These are phyloP conservation scores for Pyxicephalus adspersus DNA, from an alignment of 2,113 vertebrate genomes.

Conservation along the genomic window DNA sequence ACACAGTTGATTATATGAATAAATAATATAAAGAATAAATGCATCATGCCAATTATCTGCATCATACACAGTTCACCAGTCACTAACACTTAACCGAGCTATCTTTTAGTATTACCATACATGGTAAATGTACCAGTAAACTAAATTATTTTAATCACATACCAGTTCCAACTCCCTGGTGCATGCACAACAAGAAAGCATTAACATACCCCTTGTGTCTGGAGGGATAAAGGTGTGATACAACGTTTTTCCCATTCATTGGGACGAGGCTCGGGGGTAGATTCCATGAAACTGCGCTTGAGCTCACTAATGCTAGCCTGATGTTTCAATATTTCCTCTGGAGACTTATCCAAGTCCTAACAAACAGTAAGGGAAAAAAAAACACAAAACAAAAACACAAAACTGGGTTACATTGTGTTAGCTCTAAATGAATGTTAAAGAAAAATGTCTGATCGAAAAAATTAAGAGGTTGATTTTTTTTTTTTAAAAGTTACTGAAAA, in stretches of 20 bases:
- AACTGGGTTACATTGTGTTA: conserved; percentile 54
- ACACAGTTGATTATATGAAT: too few species aligned
- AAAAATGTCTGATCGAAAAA: conserved; percentile 38
- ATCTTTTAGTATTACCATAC: too few species aligned
- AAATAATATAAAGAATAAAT: too few species aligned
- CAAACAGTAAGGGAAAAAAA: conserved; percentile 70
- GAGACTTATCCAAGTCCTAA: conserved; percentile 98
- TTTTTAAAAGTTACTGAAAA: too few species aligned
- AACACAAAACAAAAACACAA: conserved; percentile 65
- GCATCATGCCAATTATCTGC: too few species aligned
- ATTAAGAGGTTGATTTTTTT: too few species aligned
- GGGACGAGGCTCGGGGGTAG: conserved; percentile 91
- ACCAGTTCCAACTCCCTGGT: background rate
- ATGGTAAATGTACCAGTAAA: too few species aligned
- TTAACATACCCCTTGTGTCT: conserved; percentile 93
- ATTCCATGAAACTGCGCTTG: conserved; percentile 99
- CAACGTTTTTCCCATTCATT: conserved; percentile 98
- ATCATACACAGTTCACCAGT: too few species aligned
- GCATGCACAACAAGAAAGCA: conserved; percentile 57
- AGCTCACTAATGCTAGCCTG: conserved; percentile 99
- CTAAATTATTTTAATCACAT: too few species aligned
- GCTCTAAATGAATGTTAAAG: background rate
- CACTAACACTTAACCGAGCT: too few species aligned
- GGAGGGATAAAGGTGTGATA: conserved; percentile 87
- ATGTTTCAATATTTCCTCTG: conserved; percentile 98